Conservation (phyloP, 2,113 vertebrate species). For the Pseudopodoces humilis region DNA sequence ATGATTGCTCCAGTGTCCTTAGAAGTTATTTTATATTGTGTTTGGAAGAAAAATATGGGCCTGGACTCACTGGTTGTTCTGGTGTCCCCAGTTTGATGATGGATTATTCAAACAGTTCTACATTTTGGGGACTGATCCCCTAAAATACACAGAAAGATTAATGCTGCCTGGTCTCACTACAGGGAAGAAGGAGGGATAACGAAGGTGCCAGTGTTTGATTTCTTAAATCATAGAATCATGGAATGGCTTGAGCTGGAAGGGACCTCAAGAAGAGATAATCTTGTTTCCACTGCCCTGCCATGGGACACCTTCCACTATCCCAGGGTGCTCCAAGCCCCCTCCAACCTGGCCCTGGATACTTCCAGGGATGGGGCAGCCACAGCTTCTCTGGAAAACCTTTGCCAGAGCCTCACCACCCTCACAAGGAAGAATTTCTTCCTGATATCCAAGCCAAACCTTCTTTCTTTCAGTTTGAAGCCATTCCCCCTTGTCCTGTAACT, state of each 20-base stretch:
- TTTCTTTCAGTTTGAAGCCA: not conserved
- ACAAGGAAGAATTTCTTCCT: not conserved
- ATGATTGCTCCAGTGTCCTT: not conserved
- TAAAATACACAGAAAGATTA: not conserved
- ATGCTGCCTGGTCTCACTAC: not conserved
- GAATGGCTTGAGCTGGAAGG: not conserved
- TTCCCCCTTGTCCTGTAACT: not conserved
- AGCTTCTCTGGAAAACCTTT: not conserved
- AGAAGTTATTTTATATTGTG: not conserved
- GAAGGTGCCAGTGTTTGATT: not conserved
- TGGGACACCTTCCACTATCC: not conserved
- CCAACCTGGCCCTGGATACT: not conserved
- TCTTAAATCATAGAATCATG: not conserved
- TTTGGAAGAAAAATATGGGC: not conserved
- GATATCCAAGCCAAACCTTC: not conserved
- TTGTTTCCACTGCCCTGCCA: fast-evolving
- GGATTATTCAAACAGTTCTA: not conserved
- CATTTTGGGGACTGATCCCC: not conserved
- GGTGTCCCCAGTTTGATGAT: not conserved
- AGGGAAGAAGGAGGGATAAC: not conserved
- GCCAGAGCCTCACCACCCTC: not conserved
- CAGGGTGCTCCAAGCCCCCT: fast-evolving
- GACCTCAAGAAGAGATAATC: not conserved
- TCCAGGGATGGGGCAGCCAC: not conserved
- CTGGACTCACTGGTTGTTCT: not conserved